Conservation (phyloP, 2,797 vertebrate species). For the Pogoniulus pusillus region DNA sequence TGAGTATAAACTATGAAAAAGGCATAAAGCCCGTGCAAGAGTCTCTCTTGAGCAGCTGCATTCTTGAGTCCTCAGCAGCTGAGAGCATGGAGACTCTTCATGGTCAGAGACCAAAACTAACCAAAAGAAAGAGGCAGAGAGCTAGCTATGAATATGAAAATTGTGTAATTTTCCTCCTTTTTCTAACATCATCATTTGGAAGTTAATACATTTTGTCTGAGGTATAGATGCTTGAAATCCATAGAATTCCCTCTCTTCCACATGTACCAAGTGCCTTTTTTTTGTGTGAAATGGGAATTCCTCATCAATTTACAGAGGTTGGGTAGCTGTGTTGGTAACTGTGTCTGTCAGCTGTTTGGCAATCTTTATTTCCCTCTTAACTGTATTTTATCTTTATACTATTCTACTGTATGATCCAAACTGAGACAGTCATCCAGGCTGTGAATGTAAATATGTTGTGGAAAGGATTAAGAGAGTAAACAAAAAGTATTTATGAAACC, state of each 20-base stretch:
- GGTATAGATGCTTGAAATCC: neutral
- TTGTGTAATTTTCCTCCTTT: neutral
- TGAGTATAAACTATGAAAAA: neutral
- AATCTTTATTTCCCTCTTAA: neutral
- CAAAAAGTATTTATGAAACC: slow-evolving; percentile 58
- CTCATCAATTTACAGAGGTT: neutral
- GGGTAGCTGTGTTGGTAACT: neutral
- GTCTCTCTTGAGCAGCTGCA: neutral
- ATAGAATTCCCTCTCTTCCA: neutral
- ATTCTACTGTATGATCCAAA: neutral
- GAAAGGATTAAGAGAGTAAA: neutral
- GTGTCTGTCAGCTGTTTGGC: neutral
- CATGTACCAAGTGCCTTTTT: neutral
- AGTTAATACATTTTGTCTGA: neutral
- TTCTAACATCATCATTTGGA: neutral
- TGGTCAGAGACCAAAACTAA: neutral
- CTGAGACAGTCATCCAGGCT: neutral
- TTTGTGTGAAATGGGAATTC: neutral
- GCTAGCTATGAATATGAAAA: neutral
- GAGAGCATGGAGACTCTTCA: neutral
- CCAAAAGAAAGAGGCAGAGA: neutral
- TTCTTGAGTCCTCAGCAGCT: neutral
- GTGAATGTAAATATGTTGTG: neutral
- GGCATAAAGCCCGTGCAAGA: neutral
- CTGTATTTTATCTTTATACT: neutral